phyloP scores from a whole-genome alignment of 2,797 vertebrate genomes.

The Ispidina lecontei region DNA sequence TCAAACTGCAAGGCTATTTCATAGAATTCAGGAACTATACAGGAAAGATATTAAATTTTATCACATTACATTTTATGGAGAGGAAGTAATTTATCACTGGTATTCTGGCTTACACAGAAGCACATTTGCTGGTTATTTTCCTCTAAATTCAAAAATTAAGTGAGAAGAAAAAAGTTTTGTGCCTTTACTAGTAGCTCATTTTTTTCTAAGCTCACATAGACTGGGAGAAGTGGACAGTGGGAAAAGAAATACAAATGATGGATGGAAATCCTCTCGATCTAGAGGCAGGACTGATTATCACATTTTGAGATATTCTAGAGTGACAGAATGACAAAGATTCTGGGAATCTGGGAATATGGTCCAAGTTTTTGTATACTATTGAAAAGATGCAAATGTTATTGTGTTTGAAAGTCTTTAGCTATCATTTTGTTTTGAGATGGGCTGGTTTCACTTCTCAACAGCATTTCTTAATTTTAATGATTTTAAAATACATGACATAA shows the following conservation, averaged over 20 bases:
- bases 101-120: background rate
- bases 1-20: background rate
- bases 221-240: background rate
- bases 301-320: background rate
- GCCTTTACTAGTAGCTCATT: background rate
- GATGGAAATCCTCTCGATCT: background rate
- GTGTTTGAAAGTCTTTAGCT: background rate
- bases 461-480: background rate
- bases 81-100: background rate
- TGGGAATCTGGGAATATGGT: background rate
- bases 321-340: background rate
- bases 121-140: background rate
- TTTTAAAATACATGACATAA: background rate
- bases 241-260: background rate
- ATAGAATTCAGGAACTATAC: background rate
- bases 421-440: background rate
- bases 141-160: background rate
- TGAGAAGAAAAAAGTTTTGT: fast-evolving
- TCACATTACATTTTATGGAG: background rate
- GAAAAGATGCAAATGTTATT: background rate
- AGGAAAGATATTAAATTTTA: background rate
- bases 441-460: background rate
- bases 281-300: background rate
- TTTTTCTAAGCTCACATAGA: background rate
- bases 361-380: background rate